phyloP scores from a whole-genome alignment of 2,797 vertebrate genomes.

The Okamejei kenojei region DNA sequence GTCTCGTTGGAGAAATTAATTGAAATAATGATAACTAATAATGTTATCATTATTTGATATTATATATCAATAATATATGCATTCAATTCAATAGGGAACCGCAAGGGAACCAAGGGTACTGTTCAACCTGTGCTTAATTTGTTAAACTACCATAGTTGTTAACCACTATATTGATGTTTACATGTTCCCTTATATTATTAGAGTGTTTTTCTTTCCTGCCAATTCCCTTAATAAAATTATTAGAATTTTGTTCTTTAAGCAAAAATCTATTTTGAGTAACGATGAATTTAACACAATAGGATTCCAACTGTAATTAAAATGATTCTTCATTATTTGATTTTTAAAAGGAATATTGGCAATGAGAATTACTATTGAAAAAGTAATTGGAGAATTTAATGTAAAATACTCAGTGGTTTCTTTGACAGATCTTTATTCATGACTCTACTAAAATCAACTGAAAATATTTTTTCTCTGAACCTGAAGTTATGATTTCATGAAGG shows the following conservation, averaged over 20 bases:
- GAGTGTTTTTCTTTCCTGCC: background rate
- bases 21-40: background rate
- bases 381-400: background rate
- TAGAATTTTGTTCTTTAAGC: constrained; percentile 3
- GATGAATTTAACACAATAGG: background rate
- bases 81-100: background rate
- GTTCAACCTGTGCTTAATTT: background rate
- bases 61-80: too few relatives aligned
- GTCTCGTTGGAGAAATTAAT: background rate
- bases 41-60: too few relatives aligned
- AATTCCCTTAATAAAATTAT: constrained; percentile 14
- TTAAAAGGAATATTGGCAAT: background rate
- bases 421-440: background rate
- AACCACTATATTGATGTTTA: background rate
- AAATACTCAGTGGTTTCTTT: background rate
- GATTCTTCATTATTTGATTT: background rate
- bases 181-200: background rate
- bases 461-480: background rate
- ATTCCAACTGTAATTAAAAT: background rate
- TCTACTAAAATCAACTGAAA: background rate
- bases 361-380: background rate
- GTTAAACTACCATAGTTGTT: background rate
- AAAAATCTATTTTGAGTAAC: background rate
- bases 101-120: background rate
- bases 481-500: background rate